These are phyloP conservation scores for Ctena decussata DNA, from an alignment of 2,888 invertebrate genomes.

Conservation along the genomic window DNA sequence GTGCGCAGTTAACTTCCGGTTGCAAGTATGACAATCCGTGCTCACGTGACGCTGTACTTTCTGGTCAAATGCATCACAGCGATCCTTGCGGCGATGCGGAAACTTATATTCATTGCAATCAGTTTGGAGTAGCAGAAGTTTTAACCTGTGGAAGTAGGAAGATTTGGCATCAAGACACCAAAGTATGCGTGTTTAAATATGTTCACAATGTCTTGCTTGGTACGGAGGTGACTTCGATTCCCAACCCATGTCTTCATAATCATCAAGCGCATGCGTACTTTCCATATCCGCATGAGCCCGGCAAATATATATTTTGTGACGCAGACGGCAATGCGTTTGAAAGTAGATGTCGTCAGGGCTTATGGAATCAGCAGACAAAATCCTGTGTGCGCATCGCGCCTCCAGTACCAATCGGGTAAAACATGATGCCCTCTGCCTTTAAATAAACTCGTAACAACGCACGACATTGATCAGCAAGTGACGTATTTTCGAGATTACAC, in stretches of 20 bases:
- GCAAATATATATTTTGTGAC: slow-evolving; percentile 80
- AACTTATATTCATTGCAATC: slow-evolving; percentile 69
- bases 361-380: slow-evolving; percentile 73
- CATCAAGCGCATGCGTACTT: slow-evolving; percentile 70
- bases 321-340: slow-evolving; percentile 76
- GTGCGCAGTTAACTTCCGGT: slow-evolving; percentile 47
- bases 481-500: too few relatives aligned
- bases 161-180: slow-evolving; percentile 55
- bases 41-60: slow-evolving; percentile 37
- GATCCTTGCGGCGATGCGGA: slow-evolving; percentile 62
- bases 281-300: slow-evolving; percentile 65
- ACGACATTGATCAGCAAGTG: too few relatives aligned
- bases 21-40: slow-evolving; percentile 66
- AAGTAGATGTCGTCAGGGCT: slow-evolving; percentile 61
- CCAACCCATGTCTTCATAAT: slow-evolving; percentile 59
- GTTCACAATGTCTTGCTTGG: slow-evolving; percentile 32
- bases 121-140: slow-evolving; percentile 66
- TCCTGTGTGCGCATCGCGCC: slow-evolving; percentile 31
- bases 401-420: neutral
- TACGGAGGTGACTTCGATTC: slow-evolving; percentile 10
- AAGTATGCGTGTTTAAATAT: slow-evolving; percentile 47
- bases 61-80: slow-evolving; percentile 44
- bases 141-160: slow-evolving; percentile 48
- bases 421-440: too few relatives aligned
- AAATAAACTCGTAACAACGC: too few relatives aligned